Conservation (phyloP, 1,140 invertebrate species). For the Diuraphis noxia region DNA sequence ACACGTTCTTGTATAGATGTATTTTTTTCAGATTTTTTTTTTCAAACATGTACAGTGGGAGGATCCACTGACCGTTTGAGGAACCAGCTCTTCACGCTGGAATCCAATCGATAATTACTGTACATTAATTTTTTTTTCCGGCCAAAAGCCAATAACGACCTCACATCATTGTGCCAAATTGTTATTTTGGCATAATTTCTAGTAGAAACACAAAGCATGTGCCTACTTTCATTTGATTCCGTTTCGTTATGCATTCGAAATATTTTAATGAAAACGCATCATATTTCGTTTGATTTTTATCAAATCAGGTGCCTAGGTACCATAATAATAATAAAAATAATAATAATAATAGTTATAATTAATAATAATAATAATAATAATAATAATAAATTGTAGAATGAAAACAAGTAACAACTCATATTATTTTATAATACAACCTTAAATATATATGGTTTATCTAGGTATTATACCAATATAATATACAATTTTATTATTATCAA, state of each 20-base stretch:
- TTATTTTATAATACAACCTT: too few relatives aligned
- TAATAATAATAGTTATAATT: too few relatives aligned
- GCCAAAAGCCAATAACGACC: conserved; percentile 4
- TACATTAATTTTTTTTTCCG: neutral
- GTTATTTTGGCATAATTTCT: neutral
- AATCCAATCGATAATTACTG: conserved; percentile 51
- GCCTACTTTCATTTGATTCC: neutral
- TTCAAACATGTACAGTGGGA: conserved; percentile 31
- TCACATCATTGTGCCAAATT: conserved; percentile 14
- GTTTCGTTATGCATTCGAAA: neutral
- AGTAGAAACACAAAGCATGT: neutral
- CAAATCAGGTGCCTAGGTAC: too few relatives aligned
- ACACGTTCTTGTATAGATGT: neutral
- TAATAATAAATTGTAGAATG: too few relatives aligned
- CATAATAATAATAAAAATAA: too few relatives aligned
- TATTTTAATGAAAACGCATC: too few relatives aligned
- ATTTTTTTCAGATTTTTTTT: conserved; percentile 36
- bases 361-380: too few relatives aligned
- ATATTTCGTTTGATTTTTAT: too few relatives aligned
- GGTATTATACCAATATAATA: too few relatives aligned
- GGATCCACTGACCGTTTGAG: conserved; percentile 49
- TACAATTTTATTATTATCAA: too few relatives aligned
- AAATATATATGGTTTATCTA: too few relatives aligned
- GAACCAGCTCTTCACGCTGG: conserved; percentile 49
- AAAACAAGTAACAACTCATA: too few relatives aligned